Evolutionary conservation across 1,140 invertebrate genomes (phyloP).

Genomic region (Orius insidiosus): DNA sequence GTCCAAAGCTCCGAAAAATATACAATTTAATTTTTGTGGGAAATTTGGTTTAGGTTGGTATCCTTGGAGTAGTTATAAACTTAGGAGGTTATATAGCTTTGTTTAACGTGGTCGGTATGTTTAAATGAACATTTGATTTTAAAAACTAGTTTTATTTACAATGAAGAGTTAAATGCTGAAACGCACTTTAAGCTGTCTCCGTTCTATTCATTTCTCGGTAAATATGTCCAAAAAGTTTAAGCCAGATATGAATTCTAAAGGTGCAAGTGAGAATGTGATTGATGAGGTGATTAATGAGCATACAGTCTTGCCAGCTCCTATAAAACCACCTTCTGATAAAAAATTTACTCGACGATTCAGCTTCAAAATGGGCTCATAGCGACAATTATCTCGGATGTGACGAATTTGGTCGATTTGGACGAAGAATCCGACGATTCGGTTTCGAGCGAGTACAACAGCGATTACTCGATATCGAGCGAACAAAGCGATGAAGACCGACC

Average conservation of each 20-base stretch:
- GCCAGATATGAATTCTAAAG: background rate
- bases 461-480: background rate
- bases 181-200: too few relatives aligned
- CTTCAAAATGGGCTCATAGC: slow-evolving; percentile 16
- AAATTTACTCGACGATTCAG: slow-evolving; percentile 17
- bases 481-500: slow-evolving; percentile 1
- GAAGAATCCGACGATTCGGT: background rate
- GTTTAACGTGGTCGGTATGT: too few relatives aligned
- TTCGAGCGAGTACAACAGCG: background rate
- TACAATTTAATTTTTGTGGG: too few relatives aligned
- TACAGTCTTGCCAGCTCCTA: slow-evolving; percentile 1
- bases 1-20: too few relatives aligned
- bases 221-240: too few relatives aligned
- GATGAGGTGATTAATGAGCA: background rate
- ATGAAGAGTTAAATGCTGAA: too few relatives aligned
- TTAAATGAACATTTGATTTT: too few relatives aligned
- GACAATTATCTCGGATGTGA: slow-evolving; percentile 14
- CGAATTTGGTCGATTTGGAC: background rate
- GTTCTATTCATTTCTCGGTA: too few relatives aligned
- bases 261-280: background rate
- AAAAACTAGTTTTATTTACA: too few relatives aligned
- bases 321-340: slow-evolving; percentile 12
- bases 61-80: too few relatives aligned
- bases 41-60: too few relatives aligned
- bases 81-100: too few relatives aligned